Evolutionary conservation across 1,140 invertebrate species (phyloP).

Genomic region (Aphelenchoides fujianensis): DNA sequence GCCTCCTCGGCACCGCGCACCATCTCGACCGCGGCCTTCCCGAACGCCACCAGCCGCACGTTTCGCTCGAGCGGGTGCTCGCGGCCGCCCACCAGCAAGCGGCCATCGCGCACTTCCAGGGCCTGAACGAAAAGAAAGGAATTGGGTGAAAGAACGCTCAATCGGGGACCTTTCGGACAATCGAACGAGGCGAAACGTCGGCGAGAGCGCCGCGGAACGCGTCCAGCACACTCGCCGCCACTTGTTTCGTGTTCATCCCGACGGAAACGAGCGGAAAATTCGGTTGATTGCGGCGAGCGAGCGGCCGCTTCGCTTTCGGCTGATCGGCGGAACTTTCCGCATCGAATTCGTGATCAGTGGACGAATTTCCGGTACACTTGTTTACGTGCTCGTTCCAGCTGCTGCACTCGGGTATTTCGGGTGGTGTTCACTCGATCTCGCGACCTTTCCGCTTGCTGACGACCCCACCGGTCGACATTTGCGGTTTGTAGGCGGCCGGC

Average conservation of each 20-base stretch:
- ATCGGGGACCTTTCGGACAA: not conserved
- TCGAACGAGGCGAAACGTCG: slow-evolving; percentile 28
- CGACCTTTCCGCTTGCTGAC: too few relatives aligned
- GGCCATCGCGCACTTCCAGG: slow-evolving; percentile 21
- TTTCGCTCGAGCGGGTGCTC: slow-evolving; percentile 39
- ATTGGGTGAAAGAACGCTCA: not conserved
- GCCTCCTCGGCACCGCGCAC: slow-evolving; percentile 47
- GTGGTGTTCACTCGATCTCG: too few relatives aligned
- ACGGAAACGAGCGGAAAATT: too few relatives aligned
- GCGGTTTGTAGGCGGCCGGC: too few relatives aligned
- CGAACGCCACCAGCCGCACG: slow-evolving; percentile 52
- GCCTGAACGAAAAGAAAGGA: too few relatives aligned
- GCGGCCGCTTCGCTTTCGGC: not conserved
- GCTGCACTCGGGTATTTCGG: too few relatives aligned
- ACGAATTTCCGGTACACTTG: too few relatives aligned
- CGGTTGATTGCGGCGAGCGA: too few relatives aligned
- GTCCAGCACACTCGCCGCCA: not conserved
- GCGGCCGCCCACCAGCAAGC: slow-evolving; percentile 23
- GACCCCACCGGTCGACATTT: too few relatives aligned
- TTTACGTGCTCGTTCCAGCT: too few relatives aligned
- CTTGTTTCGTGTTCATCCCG: too few relatives aligned
- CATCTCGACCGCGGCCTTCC: slow-evolving; percentile 55
- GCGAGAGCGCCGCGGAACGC: slow-evolving; percentile 16
- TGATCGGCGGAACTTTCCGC: not conserved
- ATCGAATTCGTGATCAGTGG: too few relatives aligned